Base-by-base conservation (phyloP, 1,140 invertebrate genomes). In the Hyles vespertilio region DNA sequence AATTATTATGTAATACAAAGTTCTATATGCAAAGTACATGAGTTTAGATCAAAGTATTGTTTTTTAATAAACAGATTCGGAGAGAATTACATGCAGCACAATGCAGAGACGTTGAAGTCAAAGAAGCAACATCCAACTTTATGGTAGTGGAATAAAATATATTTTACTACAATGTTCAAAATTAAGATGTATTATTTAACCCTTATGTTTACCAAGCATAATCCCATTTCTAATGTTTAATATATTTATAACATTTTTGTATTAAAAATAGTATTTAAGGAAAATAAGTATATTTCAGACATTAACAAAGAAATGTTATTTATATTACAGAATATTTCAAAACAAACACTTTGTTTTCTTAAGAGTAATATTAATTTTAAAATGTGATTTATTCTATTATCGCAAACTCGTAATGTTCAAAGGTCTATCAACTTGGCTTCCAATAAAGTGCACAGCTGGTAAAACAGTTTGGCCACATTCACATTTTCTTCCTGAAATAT, bases 21-120 rank as follows among this genome's bases (percentile, higher is more conserved):
- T 22, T 22, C 22, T 22, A 1, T 22, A 22, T 22, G 22, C 22
- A 22, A 22, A 22, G 22, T 22, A 22, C 22, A 22, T 22, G 22
- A 22, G 22, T 11, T n/a, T 22, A 10, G 5, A 11, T 48, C 11
- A 10, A 48, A 8, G 10, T 8, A 58, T 64, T 67, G 56, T 66
- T 68, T 49, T n/a, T 79, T 22, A 22, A 22, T 22, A 2, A 74
- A 34, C 63, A 90, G 87, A 86, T 89, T 60, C 87, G 96, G 50
- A 89, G 96, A 70, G 97, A 98, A 89, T 81, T 98, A 5, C 92
- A 95, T 69, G 92, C 94, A 74, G 95, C 96, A 0, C 93, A 93
- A 75, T 96, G 95, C 72, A 91, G 96, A 72, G 96, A 98, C 89
- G 71, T 92, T 52, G 94, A 95, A 91, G 83, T 89, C 5, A 81